Percentiles rank a stretch among this genome's conserved stretches.
Evolutionary conservation across 1,140 invertebrate species (phyloP).

Genomic region (Eupeodes corollae): DNA sequence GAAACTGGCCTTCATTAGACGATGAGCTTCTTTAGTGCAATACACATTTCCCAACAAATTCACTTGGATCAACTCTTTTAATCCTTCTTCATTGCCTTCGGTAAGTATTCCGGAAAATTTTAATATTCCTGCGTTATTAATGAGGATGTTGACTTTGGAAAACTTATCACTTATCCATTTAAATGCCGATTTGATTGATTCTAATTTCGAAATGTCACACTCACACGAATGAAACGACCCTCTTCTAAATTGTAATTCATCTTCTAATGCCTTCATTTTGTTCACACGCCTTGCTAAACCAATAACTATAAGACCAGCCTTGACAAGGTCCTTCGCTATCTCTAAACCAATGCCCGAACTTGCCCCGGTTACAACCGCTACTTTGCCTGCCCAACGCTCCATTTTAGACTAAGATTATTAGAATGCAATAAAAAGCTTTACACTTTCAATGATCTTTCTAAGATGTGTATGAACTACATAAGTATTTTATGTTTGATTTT

Average conservation of each 20-base stretch:
- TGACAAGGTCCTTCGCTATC: conserved; percentile 40
- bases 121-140: conserved; percentile 58
- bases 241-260: conserved; percentile 10
- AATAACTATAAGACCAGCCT: conserved; percentile 50
- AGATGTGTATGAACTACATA: too few species aligned
- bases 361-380: conserved; percentile 49
- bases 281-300: conserved; percentile 51
- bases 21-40: conserved; percentile 50
- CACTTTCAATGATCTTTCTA: too few species aligned
- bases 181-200: conserved; percentile 52
- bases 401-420: conserved; percentile 1
- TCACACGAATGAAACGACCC: conserved; percentile 38
- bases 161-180: conserved; percentile 45
- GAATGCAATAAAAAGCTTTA: too few species aligned
- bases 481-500: too few species aligned
- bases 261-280: conserved; percentile 40
- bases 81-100: conserved; percentile 25
- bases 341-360: conserved; percentile 55
- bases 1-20: conserved; percentile 49
- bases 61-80: conserved; percentile 46
- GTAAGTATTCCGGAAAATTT: conserved; percentile 30
- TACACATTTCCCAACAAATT: conserved; percentile 53
- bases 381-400: conserved; percentile 11
- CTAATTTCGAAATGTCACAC: conserved; percentile 51
- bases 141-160: conserved; percentile 51